phyloP scores from a whole-genome alignment of 2,797 vertebrate genomes.

The Glyptemys insculpta region DNA sequence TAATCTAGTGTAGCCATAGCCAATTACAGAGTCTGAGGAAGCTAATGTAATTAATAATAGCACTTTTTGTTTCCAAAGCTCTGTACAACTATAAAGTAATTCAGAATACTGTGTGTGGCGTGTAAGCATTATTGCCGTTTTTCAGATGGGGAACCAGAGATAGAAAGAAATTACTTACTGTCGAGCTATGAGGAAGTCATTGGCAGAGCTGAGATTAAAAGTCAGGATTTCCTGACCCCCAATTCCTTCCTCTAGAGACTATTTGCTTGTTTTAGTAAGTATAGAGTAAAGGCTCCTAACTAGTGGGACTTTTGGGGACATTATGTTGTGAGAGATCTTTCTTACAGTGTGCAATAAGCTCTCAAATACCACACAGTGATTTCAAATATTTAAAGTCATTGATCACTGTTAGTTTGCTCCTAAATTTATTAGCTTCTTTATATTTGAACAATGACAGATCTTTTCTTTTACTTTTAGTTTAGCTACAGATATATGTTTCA shows the following conservation, averaged over 20 bases:
- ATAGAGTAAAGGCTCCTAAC: not conserved
- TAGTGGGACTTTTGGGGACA: not conserved
- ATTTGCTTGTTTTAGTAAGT: not conserved
- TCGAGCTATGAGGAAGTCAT: not conserved
- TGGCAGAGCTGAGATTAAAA: not conserved
- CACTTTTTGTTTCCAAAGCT: not conserved
- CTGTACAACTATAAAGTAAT: not conserved
- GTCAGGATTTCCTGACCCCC: not conserved
- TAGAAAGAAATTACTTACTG: not conserved
- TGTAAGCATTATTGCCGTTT: not conserved
- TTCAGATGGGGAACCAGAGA: not conserved
- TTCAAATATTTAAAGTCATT: not conserved
- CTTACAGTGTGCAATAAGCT: fast-evolving
- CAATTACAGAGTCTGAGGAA: not conserved
- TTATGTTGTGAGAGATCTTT: not conserved
- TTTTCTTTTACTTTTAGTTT: not conserved
- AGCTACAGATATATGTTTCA: not conserved
- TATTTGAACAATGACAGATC: not conserved
- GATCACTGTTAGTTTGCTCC: not conserved
- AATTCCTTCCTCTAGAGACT: fast-evolving
- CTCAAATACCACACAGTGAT: not conserved
- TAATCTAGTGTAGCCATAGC: not conserved
- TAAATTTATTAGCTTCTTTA: too few relatives aligned
- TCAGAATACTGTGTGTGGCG: fast-evolving
- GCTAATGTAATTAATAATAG: not conserved